Evolutionary conservation across 2,113 vertebrate genomes (phyloP).

Genomic region (Chionis minor): DNA sequence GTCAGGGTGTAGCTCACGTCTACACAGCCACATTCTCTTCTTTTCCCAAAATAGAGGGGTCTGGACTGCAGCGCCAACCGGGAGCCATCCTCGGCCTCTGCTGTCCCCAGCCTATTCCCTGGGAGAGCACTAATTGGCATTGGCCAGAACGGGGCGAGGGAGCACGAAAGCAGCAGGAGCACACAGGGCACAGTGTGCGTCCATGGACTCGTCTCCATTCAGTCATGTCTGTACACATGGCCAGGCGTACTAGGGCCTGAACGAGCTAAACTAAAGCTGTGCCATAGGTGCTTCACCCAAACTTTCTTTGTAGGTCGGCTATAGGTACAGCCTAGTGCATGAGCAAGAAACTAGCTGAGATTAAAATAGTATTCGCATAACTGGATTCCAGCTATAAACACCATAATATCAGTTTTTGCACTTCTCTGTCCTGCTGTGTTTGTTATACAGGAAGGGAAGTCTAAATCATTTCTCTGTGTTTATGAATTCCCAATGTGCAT

Average conservation of each 20-base stretch:
- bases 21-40: neutral
- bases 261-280: neutral
- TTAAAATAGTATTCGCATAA: neutral
- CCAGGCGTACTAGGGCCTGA: neutral
- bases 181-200: neutral
- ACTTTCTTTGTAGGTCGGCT: neutral
- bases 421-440: slow-evolving; percentile 14
- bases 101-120: neutral
- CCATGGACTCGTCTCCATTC: neutral
- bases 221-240: no score
- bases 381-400: neutral
- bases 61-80: neutral
- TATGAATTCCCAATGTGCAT: slow-evolving; percentile 59
- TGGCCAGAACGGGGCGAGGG: neutral
- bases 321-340: neutral
- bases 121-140: accelerated
- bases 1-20: neutral
- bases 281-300: neutral
- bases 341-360: neutral
- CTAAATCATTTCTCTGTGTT: slow-evolving; percentile 50
- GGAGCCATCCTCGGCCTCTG: accelerated
- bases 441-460: slow-evolving; percentile 25
- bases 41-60: neutral
- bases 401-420: neutral
- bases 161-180: accelerated